Evolutionary conservation across 2,113 vertebrate genomes (phyloP).

Genomic region (Strix uralensis): DNA sequence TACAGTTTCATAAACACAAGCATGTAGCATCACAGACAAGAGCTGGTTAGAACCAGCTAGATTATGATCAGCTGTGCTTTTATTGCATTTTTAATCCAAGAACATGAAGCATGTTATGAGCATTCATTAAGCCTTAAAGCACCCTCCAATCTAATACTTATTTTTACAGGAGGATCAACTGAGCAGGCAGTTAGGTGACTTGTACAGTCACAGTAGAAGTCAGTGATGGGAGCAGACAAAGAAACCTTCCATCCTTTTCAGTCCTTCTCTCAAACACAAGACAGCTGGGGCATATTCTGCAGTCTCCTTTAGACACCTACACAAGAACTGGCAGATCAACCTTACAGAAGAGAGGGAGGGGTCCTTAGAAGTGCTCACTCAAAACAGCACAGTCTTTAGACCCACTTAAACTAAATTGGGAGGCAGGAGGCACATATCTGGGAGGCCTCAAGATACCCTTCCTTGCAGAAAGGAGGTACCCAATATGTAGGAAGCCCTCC

Average conservation of each 20-base stretch:
- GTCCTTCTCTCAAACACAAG: not conserved
- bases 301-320: not conserved
- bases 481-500: not conserved
- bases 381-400: not conserved
- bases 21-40: constrained; percentile 4
- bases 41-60: constrained; percentile 30
- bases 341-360: not conserved
- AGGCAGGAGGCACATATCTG: not conserved
- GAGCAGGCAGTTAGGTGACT: not conserved
- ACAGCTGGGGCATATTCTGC: not conserved
- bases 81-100: constrained; percentile 28
- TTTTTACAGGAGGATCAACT: constrained; percentile 1
- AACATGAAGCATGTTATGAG: not conserved
- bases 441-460: not conserved
- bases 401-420: not conserved
- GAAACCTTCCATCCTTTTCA: not conserved
- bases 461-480: not conserved
- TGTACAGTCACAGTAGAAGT: not conserved
- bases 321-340: not conserved
- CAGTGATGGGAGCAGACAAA: not conserved
- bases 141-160: not conserved
- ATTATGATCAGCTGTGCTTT: constrained; percentile 33
- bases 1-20: constrained; percentile 28
- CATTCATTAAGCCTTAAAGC: constrained; percentile 25
- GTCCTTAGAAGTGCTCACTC: not conserved